phyloP scores from a whole-genome alignment of 2,797 vertebrate species.

The Cercopithecus mitis region DNA sequence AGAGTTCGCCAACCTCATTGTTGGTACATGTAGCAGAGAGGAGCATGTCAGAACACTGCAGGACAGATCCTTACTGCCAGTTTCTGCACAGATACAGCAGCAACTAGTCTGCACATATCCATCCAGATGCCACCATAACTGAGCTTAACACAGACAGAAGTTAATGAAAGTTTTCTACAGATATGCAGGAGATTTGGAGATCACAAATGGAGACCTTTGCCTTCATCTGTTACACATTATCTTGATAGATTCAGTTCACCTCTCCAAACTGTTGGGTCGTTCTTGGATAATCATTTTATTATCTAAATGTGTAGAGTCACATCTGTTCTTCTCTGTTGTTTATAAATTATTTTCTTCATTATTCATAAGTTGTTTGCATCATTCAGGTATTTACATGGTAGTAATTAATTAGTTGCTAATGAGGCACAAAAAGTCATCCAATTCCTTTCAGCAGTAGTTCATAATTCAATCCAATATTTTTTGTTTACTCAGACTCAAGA shows the following conservation, averaged over 20 bases:
- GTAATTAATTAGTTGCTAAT: constrained; percentile 85
- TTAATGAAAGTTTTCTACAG: background rate
- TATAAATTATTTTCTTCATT: constrained; percentile 49
- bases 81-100: background rate
- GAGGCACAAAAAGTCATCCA: constrained; percentile 71
- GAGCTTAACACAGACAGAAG: background rate
- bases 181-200: background rate
- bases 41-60: background rate
- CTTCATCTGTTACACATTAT: background rate
- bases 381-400: constrained; percentile 80
- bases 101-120: background rate
- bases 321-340: constrained; percentile 38
- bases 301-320: background rate
- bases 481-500: constrained; percentile 80
- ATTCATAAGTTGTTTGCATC: constrained; percentile 61
- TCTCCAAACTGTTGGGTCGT: background rate
- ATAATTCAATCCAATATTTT: constrained; percentile 79
- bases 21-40: background rate
- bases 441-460: constrained; percentile 75
- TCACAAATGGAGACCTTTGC: background rate
- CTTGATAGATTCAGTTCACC: background rate
- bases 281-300: constrained; percentile 26
- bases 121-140: background rate
- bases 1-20: background rate
- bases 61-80: background rate